Evolutionary conservation across 1,140 invertebrate genomes (phyloP).

Genomic region (Stegodyphus mimosarum): DNA sequence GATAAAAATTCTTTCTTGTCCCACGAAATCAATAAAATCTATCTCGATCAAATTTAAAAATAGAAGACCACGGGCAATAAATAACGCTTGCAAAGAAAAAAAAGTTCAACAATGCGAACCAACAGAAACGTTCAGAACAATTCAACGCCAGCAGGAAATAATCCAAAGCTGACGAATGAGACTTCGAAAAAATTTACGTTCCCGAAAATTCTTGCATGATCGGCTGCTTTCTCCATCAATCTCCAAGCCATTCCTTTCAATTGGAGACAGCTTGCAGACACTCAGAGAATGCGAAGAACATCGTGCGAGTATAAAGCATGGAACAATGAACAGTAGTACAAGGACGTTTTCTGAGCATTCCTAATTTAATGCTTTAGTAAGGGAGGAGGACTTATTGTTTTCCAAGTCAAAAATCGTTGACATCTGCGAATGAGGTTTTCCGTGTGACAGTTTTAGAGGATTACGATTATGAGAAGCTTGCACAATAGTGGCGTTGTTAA

Average conservation of each 20-base stretch:
- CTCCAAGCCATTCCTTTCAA: not conserved
- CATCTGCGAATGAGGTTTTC: too few species aligned
- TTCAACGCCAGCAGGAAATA: too few species aligned
- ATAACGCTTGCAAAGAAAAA: too few species aligned
- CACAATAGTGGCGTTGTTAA: too few species aligned
- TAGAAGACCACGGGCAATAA: too few species aligned
- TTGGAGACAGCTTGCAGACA: not conserved
- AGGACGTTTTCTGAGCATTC: not conserved
- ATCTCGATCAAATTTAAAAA: too few species aligned
- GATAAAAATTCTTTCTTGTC: too few species aligned
- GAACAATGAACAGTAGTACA: not conserved
- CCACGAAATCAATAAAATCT: too few species aligned
- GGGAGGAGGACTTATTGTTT: conserved; percentile 4
- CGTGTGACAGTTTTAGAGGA: too few species aligned
- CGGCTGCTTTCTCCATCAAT: conserved; percentile 12
- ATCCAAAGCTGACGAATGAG: not conserved
- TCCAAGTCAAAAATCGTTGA: not conserved
- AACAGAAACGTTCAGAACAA: too few species aligned
- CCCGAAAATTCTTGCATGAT: not conserved
- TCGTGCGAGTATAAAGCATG: conserved; percentile 2
- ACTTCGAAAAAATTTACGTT: not conserved
- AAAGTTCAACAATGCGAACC: too few species aligned
- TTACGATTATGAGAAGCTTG: too few species aligned
- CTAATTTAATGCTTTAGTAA: not conserved
- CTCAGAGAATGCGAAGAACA: conserved; percentile 4